A percentile compares a stretch with the other conserved stretches of the same genome.
Conservation (phyloP, 2,888 invertebrate genomes). For the Tortricodes alternella region DNA sequence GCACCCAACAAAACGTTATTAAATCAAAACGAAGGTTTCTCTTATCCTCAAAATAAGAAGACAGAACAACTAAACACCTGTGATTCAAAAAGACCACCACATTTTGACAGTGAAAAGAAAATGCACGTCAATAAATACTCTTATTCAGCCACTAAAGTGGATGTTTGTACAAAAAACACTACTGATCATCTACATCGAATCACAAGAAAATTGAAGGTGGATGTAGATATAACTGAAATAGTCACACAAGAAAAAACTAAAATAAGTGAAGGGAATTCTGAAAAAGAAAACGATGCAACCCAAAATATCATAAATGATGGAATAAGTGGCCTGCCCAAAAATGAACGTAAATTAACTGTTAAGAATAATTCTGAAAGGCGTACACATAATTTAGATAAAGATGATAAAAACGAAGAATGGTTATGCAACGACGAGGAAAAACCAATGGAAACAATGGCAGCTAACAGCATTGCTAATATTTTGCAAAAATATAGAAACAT, state of each 20-base stretch:
- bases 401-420: neutral
- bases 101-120: neutral
- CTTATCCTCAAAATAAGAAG: neutral
- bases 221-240: conserved; percentile 62
- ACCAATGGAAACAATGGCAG: neutral
- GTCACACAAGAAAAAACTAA: conserved; percentile 34
- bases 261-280: conserved; percentile 3
- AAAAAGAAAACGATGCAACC: neutral
- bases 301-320: conserved; percentile 24
- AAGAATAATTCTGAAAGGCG: neutral
- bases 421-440: neutral
- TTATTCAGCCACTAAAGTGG: conserved; percentile 51
- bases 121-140: conserved; percentile 46
- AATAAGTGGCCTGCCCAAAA: neutral
- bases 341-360: neutral
- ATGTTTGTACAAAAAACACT: conserved; percentile 48
- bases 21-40: neutral
- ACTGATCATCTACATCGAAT: conserved; percentile 47
- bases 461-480: conserved; percentile 44
- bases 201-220: conserved; percentile 58
- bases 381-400: neutral
- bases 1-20: neutral
- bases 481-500: conserved; percentile 58
- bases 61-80: neutral
- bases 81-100: neutral